phyloP scores from a whole-genome alignment of 2,888 invertebrate genomes.

The Aethes cnicana region DNA sequence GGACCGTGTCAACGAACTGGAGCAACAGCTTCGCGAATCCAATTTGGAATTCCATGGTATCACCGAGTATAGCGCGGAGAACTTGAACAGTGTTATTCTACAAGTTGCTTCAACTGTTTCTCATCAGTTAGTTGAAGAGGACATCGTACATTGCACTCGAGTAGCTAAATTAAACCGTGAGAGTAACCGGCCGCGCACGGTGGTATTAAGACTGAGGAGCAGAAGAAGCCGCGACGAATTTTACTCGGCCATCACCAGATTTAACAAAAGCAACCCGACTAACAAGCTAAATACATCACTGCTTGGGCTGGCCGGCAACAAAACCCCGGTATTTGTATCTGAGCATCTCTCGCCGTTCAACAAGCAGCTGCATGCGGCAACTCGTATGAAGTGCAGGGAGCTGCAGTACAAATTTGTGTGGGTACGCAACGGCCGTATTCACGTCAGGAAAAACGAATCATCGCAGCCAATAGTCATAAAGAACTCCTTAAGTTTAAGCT shows the following conservation, averaged over 20 bases:
- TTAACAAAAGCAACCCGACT: not conserved
- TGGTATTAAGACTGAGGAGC: not conserved
- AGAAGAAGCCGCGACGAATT: constrained; percentile 3
- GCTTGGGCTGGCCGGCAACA: not conserved
- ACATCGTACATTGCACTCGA: not conserved
- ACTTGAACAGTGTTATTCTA: not conserved
- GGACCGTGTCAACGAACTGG: not conserved
- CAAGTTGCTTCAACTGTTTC: not conserved
- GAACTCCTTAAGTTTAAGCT: no score
- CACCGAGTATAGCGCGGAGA: not conserved
- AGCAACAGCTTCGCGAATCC: not conserved
- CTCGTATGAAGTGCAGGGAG: no score
- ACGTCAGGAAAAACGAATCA: not conserved
- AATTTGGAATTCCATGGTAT: constrained; percentile 3
- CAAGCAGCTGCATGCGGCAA: not conserved
- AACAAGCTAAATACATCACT: constrained; percentile 1
- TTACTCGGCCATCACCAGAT: not conserved
- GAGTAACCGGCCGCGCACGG: not conserved
- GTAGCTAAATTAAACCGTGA: not conserved
- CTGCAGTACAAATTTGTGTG: not conserved
- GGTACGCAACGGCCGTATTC: not conserved
- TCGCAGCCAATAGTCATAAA: not conserved
- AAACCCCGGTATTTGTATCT: not conserved
- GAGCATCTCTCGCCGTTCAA: not conserved
- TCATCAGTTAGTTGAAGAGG: not conserved